Base-by-base conservation (phyloP, 2,888 invertebrate genomes). In the Pycnomerus fuliginosus region DNA sequence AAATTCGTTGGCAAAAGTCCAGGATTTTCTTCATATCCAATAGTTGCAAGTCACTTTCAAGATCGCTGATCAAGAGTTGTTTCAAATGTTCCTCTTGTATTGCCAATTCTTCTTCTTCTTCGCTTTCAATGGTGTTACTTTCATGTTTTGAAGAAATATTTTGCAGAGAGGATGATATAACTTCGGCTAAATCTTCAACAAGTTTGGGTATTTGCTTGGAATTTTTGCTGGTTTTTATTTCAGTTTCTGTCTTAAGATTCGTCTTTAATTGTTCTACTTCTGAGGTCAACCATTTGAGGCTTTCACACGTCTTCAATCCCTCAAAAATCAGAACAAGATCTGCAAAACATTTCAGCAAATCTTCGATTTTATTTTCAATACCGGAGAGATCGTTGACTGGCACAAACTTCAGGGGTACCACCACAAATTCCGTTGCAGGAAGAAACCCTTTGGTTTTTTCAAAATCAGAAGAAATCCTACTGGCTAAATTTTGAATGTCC, bases 11-110 rank as follows among this genome's bases (percentile, higher is more conserved):
- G 1, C 73, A 57, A 27, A 52, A 51, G 33, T 51, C 50, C 23
- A 68, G 54, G 29, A 80, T 61, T 38, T 72, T 64, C 11, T 65
- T 55, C 50, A 87, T 60, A 52, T 82, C 79, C 12, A 91, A 67
- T 38, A 74, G 63, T 29, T 75, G 73, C 14, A 85, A 70, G 67
- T 90, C 87, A 11, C 65, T 68, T 0, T 74, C 69, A 4, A 92
- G 64, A 55, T 80, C 80, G 2, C 81, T 79, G 16, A 84, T 73
- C 27, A 91, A 71, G 55, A 78, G 76, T 40, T 78, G 76, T 56
- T 82, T 87, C 30, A 91, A 74, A 70, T 85, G 84, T 58, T 80
- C 78, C 12, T 83, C 80, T 64, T 78, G 77, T 24, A 77, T 77
- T 1, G 77, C 70, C 13, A 68, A 68, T 16, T 71, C 66, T 14